Evolutionary conservation across 2,888 invertebrate genomes (phyloP).

Genomic region (Oithona nana): DNA sequence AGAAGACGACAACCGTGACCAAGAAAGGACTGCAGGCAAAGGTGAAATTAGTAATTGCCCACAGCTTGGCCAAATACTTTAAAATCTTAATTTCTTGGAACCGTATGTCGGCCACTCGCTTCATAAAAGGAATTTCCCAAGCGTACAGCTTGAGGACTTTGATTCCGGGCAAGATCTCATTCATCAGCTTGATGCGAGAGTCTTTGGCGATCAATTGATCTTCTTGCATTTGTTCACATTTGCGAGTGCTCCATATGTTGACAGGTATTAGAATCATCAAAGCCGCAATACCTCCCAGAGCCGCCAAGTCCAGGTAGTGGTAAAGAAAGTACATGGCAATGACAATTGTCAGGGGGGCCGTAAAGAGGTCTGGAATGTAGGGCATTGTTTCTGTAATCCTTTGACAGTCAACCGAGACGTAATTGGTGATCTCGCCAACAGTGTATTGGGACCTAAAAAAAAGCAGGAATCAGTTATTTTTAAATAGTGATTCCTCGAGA

Average conservation of each 20-base stretch:
- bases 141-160: conserved; percentile 93
- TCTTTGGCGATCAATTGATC: conserved; percentile 18
- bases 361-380: conserved; percentile 22
- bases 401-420: conserved; percentile 18
- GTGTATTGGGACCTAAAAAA: background rate
- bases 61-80: conserved; percentile 62
- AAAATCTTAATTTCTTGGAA: conserved; percentile 65
- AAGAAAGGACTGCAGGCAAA: conserved; percentile 85
- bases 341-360: conserved; percentile 28
- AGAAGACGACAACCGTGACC: conserved; percentile 46
- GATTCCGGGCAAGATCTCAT: conserved; percentile 79
- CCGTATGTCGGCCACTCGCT: conserved; percentile 54
- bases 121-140: conserved; percentile 75
- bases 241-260: conserved; percentile 21
- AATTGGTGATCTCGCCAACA: background rate
- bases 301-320: conserved; percentile 18
- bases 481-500: no score
- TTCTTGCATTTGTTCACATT: conserved; percentile 13
- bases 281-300: conserved; percentile 26
- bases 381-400: conserved; percentile 21
- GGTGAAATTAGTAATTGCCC: conserved; percentile 21
- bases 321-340: conserved; percentile 25
- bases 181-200: conserved; percentile 66
- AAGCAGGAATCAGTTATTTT: no score
- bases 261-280: conserved; percentile 33